A percentile compares a stretch with the other conserved stretches of the same genome.
Evolutionary conservation across 2,797 vertebrate genomes (phyloP).

Genomic region (Spondyliosoma cantharus): DNA sequence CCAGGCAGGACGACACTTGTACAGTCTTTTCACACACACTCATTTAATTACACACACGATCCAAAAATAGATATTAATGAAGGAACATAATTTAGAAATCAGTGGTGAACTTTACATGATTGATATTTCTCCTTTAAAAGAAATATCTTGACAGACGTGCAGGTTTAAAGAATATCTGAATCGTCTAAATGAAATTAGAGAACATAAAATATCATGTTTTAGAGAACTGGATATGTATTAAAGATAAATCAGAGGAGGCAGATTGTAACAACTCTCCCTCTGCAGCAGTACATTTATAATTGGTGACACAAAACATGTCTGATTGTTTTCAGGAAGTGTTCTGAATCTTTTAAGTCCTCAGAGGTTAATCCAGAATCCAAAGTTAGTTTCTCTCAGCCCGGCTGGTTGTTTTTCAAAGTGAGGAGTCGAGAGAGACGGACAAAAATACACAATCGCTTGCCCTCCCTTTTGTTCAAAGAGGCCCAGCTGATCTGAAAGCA

Average conservation of each 20-base stretch:
- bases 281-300: constrained; percentile 1
- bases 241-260: constrained; percentile 2
- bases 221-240: background rate
- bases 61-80: background rate
- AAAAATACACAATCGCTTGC: background rate
- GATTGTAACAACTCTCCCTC: background rate
- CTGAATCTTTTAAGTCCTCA: constrained; percentile 33
- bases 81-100: background rate
- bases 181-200: constrained; percentile 6
- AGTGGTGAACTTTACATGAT: background rate
- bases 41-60: background rate
- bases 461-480: constrained; percentile 27
- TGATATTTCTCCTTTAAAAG: background rate
- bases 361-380: too few relatives aligned
- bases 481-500: constrained; percentile 27
- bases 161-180: background rate
- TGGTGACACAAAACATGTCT: constrained; percentile 14
- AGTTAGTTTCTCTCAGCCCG: too few relatives aligned
- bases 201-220: background rate
- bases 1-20: background rate
- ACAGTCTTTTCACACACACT: background rate
- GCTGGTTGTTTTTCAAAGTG: background rate
- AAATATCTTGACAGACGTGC: background rate
- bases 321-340: background rate
- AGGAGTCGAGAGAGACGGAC: background rate